Conservation (phyloP, 2,797 vertebrate species). For the Megalops cyprinoides region DNA sequence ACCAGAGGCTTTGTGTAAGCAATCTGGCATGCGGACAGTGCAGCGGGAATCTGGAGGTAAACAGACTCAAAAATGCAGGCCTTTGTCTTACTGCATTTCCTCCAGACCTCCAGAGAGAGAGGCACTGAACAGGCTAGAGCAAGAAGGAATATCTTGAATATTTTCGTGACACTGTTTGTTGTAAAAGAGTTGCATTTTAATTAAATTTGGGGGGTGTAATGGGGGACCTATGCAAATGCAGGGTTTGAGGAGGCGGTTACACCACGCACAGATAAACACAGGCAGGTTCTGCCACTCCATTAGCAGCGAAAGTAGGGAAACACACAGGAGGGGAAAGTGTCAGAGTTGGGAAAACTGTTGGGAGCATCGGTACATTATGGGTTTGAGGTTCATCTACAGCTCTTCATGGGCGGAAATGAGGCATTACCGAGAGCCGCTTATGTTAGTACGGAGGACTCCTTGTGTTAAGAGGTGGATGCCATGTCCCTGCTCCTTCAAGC, state of each 20-base stretch:
- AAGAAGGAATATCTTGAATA: slow-evolving; percentile 42
- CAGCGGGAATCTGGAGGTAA: slow-evolving; percentile 13
- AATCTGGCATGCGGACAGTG: not conserved
- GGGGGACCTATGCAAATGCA: slow-evolving; percentile 64
- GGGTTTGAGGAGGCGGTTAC: slow-evolving; percentile 47
- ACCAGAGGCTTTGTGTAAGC: not conserved
- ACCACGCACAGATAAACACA: slow-evolving; percentile 49
- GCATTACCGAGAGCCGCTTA: not conserved
- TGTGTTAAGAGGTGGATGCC: too few species aligned
- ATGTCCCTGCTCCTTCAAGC: too few species aligned
- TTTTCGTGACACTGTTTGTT: slow-evolving; percentile 65
- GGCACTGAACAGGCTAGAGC: not conserved
- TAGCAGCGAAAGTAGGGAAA: too few species aligned
- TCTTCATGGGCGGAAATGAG: too few species aligned
- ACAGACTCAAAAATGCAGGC: slow-evolving; percentile 27
- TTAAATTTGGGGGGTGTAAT: slow-evolving; percentile 46
- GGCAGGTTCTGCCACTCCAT: slow-evolving; percentile 1
- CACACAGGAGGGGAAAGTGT: not conserved
- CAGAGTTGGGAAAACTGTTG: not conserved
- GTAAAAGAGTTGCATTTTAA: slow-evolving; percentile 54
- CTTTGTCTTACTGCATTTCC: slow-evolving; percentile 57
- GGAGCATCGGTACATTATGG: not conserved
- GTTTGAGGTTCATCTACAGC: not conserved
- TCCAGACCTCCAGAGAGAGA: slow-evolving; percentile 37
- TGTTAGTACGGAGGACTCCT: not conserved